Conservation (phyloP, 2,113 vertebrate genomes). For the Poeciliopsis occidentalis region DNA sequence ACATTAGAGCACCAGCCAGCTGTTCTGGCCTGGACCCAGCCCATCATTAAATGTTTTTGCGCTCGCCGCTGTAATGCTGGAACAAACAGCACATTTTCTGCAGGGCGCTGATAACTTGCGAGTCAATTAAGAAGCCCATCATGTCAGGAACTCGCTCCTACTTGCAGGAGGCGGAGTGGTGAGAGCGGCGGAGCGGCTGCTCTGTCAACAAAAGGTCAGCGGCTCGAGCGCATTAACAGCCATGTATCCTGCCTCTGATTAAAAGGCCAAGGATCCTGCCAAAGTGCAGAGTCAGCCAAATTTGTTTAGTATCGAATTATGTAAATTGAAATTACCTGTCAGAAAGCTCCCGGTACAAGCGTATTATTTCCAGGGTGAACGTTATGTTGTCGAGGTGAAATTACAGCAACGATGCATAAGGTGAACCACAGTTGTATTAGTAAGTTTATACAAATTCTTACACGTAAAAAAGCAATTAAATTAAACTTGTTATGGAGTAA, state of each 20-base stretch:
- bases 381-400: slow-evolving; percentile 2
- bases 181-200: slow-evolving; percentile 35
- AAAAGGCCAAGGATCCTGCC: slow-evolving; percentile 45
- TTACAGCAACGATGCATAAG: background rate
- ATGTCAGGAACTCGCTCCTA: slow-evolving; percentile 26
- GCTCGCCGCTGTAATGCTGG: slow-evolving; percentile 12
- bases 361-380: slow-evolving; percentile 36
- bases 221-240: slow-evolving; percentile 39
- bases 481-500: slow-evolving; percentile 50
- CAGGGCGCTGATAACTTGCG: slow-evolving; percentile 44
- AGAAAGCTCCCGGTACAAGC: background rate
- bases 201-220: slow-evolving; percentile 61
- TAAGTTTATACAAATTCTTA: background rate
- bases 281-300: slow-evolving; percentile 52
- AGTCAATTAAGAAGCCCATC: slow-evolving; percentile 60
- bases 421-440: slow-evolving; percentile 14
- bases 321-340: slow-evolving; percentile 52
- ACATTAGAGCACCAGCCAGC: slow-evolving; percentile 2
- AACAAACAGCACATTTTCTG: slow-evolving; percentile 44
- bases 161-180: slow-evolving; percentile 21
- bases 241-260: slow-evolving; percentile 52
- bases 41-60: slow-evolving; percentile 19
- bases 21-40: slow-evolving; percentile 16
- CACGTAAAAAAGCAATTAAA: slow-evolving; percentile 9
- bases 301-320: slow-evolving; percentile 43